Evolutionary conservation across 2,113 vertebrate genomes (phyloP).

Genomic region (Antechinus flavipes): DNA sequence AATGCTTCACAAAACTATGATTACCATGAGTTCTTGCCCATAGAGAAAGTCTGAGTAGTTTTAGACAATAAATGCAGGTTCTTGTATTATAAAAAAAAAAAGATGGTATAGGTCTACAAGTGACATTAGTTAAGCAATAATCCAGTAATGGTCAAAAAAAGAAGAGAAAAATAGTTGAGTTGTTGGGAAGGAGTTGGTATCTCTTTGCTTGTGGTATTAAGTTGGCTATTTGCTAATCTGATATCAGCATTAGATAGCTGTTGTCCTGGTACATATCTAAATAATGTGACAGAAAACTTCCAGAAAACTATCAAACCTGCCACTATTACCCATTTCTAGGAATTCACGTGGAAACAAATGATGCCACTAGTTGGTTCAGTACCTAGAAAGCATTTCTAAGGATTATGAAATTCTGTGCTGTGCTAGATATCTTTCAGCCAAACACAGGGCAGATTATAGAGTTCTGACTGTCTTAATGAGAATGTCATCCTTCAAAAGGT

Average conservation of each 20-base stretch:
- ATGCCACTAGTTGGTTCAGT: neutral
- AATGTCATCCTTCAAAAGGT: neutral
- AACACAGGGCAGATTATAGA: too few relatives aligned
- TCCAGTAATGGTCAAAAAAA: neutral
- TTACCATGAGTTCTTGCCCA: neutral
- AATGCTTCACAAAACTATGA: neutral
- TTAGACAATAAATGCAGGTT: neutral
- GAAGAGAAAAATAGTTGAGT: neutral
- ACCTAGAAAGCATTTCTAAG: neutral
- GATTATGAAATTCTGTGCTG: neutral
- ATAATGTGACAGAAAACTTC: neutral
- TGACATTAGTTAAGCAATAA: neutral
- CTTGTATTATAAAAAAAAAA: neutral
- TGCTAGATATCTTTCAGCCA: neutral
- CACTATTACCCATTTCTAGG: neutral
- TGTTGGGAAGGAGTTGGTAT: neutral
- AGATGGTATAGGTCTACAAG: neutral
- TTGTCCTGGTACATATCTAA: neutral
- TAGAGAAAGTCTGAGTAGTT: too few relatives aligned
- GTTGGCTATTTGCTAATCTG: neutral
- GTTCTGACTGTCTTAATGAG: neutral
- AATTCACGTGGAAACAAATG: neutral
- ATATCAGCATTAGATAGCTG: neutral
- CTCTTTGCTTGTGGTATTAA: neutral
- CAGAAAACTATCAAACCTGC: neutral